Percentiles rank a stretch among this genome's conserved stretches.
Evolutionary conservation across 1,140 invertebrate genomes (phyloP).

Genomic region (Muscidifurax raptorellus): DNA sequence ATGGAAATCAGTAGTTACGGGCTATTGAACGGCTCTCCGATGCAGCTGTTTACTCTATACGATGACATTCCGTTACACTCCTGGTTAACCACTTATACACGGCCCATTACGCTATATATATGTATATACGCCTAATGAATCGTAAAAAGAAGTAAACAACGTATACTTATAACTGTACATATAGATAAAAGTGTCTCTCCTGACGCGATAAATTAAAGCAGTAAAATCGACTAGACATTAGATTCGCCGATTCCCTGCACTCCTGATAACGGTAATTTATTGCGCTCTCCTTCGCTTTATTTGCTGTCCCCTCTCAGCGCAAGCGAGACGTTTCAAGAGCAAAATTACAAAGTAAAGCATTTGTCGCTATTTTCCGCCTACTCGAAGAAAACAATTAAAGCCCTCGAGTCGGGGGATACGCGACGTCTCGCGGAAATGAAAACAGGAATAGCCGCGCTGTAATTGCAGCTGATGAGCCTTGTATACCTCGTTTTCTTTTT

Average conservation of each 20-base stretch:
- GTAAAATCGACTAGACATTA: not conserved
- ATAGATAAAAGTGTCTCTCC: not conserved
- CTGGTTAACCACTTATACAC: not conserved
- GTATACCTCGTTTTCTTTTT: too few relatives aligned
- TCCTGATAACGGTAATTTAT: conserved; percentile 29
- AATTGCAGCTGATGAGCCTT: not conserved
- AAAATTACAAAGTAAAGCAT: not conserved
- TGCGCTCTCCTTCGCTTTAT: not conserved
- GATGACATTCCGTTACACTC: not conserved
- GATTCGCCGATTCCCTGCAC: not conserved
- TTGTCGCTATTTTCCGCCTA: not conserved
- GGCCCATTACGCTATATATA: not conserved
- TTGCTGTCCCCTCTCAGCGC: not conserved
- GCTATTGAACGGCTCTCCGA: conserved; percentile 1
- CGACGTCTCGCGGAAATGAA: not conserved
- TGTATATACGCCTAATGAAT: too few relatives aligned
- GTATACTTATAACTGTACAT: too few relatives aligned
- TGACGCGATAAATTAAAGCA: not conserved
- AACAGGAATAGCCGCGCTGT: not conserved
- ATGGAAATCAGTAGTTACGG: conserved; percentile 26
- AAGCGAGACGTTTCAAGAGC: not conserved
- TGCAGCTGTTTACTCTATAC: not conserved
- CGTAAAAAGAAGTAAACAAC: too few relatives aligned
- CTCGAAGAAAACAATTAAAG: not conserved
- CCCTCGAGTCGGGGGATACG: too few relatives aligned